Base-by-base conservation (phyloP, 2,888 invertebrate genomes). In the Spatulosminthurus flaviceps region DNA sequence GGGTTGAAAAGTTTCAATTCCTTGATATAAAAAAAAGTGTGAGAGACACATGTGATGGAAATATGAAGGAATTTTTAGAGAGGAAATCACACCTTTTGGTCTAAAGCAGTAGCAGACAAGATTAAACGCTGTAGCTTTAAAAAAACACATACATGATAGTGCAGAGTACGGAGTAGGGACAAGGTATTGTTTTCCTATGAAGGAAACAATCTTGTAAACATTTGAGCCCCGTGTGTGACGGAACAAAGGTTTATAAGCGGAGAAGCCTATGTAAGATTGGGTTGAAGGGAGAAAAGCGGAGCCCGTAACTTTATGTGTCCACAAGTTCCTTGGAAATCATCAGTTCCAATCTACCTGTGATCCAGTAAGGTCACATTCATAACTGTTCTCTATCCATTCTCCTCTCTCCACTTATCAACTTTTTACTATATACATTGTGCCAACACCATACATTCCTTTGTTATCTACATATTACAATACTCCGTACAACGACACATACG, bases 321-420 rank as follows among this genome's bases (percentile, higher is more conserved):
- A 51, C n/a, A 64, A 64, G 64, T 26, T 64, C 64, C 64, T 64
- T 64, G 19, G n/a, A 64, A 64, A 64, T 64, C 22, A 64, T 64
- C 64, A 64, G 64, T 64, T 64, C 64, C 64, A 64, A 64, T 64
- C 64, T 64, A 64, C 64, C 64, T 64, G 64, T 64, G 64, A 64
- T 64, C 64, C 64, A 11, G 64, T 21, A 64, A 60, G 60, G 60
- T 21, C 19, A 64, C 64, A 64, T 64, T 64, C 64, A 64, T 64
- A 64, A 64, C 64, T 24, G n/a, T 64, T 64, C 64, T 26, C 64
- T 24, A 4, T n/a, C 61, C 61, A 13, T n/a, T 61, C 61, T 13
- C 61, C n/a, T 22, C 64, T 64, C 24, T 26, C 64, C 11, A 64
- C 64, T 64, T 2, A 26, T 11, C n/a, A 22, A 4, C 61, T 64